Base-by-base conservation (phyloP, 2,113 vertebrate species). In the Malaclemys terrapin region DNA sequence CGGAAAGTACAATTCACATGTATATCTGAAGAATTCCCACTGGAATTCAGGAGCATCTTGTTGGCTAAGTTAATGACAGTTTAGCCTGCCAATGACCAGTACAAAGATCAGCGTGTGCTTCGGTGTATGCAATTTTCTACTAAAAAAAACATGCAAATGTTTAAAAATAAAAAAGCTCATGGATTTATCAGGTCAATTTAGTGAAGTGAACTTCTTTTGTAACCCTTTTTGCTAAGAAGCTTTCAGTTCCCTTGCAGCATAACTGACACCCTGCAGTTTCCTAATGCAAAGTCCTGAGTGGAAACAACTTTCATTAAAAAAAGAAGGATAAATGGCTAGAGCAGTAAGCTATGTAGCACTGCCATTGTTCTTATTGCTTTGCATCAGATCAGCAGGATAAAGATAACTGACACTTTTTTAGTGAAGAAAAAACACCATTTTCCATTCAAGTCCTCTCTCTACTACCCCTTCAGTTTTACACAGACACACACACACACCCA, bases 291-390 rank as follows among this genome's bases (percentile, higher is more conserved):
- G 5, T 42, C 53, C 54, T 29, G 16, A 27, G 81, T 5, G 8
- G 53, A 54, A 45, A 29, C 24, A 6, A 14, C 24, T 57, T 82
- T 29, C 3, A 38, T 75, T 3, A 59, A 35, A 62, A 8, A 25
- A 38, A 27, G 8, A 17, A 56, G 0, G 14, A 62, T 2, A 47
- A 29, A 4, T 0, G 5, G 80, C 54, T 12, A 38, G 8, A 0
- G 6, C 25, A 2, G 24, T n/a, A 8, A 47, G 56, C 76, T 25
- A n/a, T 24, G 65, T 56, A 3, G 1, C 3, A 0, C 0, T 1
- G 57, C 14, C n/a, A 17, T 0, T 80, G 19, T 56, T 22, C 79
- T 14, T 2, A 3, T 65, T 10, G 54, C 6, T 49, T 3, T 27
- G 3, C 22, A 22, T 16, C 10, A 12, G 35, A 82, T 29, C 38